These are phyloP conservation scores for Drosophila erecta DNA, from an alignment of 1,140 invertebrate genomes.

Conservation along the genomic window DNA sequence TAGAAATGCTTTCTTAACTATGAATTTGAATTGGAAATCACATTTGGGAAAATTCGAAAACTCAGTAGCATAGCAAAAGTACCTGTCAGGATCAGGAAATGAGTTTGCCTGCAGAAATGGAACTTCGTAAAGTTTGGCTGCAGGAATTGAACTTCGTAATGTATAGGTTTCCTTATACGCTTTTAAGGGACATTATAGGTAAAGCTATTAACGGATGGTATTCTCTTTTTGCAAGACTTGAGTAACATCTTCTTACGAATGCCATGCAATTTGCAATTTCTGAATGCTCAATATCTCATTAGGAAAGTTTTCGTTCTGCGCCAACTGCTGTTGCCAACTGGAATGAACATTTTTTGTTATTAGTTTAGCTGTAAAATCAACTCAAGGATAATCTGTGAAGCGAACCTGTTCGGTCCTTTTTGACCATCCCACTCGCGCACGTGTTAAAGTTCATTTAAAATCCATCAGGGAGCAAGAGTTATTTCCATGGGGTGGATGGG, in stretches of 20 bases:
- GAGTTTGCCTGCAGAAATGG: background rate
- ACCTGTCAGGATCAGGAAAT: background rate
- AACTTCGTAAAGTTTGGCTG: background rate
- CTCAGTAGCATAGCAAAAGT: background rate
- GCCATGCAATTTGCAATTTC: slow-evolving; percentile 16
- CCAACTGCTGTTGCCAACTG: slow-evolving; percentile 41
- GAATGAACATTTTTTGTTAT: slow-evolving; percentile 40
- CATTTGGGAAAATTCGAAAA: background rate
- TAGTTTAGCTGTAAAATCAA: slow-evolving; percentile 47
- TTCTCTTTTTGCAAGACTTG: background rate
- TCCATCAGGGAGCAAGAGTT: slow-evolving; percentile 61
- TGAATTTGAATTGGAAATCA: slow-evolving; percentile 8
- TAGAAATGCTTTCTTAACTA: slow-evolving; percentile 15
- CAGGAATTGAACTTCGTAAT: background rate
- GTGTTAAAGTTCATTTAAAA: slow-evolving; percentile 83
- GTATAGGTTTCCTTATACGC: background rate
- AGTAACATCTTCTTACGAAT: background rate
- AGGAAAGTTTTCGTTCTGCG: slow-evolving; percentile 23
- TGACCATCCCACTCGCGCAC: slow-evolving; percentile 28
- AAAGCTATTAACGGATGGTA: too few species aligned
- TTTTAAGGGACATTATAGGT: too few species aligned
- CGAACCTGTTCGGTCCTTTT: slow-evolving; percentile 21
- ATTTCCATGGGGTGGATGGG: slow-evolving; percentile 30
- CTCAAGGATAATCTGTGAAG: slow-evolving; percentile 56
- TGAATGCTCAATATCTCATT: slow-evolving; percentile 44